Evolutionary conservation across 2,888 invertebrate species (phyloP), one percentile per base, ranked within the genome.

Genomic region (Microctonus brassicae): DNA sequence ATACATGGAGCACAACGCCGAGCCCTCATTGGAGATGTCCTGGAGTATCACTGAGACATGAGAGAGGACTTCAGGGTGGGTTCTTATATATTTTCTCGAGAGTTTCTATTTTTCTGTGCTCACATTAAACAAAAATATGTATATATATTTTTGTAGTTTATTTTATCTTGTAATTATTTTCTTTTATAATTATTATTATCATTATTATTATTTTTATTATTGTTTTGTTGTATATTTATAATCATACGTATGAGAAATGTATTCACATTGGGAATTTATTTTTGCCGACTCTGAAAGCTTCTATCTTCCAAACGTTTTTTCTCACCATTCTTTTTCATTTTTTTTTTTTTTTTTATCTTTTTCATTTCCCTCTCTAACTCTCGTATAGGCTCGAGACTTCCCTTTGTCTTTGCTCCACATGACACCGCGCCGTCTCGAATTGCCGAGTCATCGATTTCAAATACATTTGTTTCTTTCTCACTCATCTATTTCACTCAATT

Each of bases 1-100:
- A 47, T 47, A 47, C 47, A 47, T 47, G 47, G 47, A 11, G 20
- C 24, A 39, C 20, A 29, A 52, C 39, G 52, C 76, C 76, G 80
- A 80, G 24, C 24, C 26, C 60, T 58, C 65, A 57, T 7, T 39
- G 39, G 65, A 66, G 78, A 82, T 83, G 82, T 79, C 80, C 78
- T 75, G 77, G 78, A 81, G 77, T 78, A 83, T 79, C 75, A 75
- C 76, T 80, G 81, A 83, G 85, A 84, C 82, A 87, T 86, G 87
- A 84, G 76, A 81, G 81, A 77, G 75, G 76, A 78, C 80, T 78
- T 80, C 77, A 82, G 81, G 83, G 85, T 86, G 82, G 78, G 81
- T 82, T 75, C 69, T 65, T 61, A 60, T 60, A 60, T 55, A n/a
- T 22, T 47, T 69, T 53, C 26, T 33, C 29, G 55, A 11, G 20